Conservation (phyloP, 2,888 invertebrate species). For the Eupithecia exiguata region DNA sequence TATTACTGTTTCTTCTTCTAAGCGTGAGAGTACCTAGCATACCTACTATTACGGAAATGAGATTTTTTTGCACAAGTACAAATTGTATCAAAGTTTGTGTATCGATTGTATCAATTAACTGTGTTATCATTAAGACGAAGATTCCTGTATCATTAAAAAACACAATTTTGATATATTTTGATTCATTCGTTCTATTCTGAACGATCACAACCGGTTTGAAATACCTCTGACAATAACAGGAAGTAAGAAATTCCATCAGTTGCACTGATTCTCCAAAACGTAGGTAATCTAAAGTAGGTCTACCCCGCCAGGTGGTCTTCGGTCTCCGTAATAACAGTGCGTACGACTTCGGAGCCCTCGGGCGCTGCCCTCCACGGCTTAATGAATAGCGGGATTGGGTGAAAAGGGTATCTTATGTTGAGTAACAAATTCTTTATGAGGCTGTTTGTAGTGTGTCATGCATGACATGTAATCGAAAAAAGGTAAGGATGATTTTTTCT, state of each 20-base stretch:
- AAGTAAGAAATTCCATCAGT: not conserved
- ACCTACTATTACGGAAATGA: not conserved
- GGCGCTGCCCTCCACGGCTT: conserved; percentile 10
- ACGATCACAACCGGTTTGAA: not conserved
- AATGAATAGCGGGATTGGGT: not conserved
- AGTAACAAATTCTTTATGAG: not conserved
- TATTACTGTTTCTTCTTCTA: not conserved
- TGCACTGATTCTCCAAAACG: not conserved
- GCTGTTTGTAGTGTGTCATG: not conserved
- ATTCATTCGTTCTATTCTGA: not conserved
- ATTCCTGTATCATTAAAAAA: too few species aligned
- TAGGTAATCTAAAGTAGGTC: conserved; percentile 1
- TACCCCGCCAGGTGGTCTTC: conserved; percentile 6
- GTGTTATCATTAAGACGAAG: not conserved
- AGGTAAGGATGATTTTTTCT: not conserved
- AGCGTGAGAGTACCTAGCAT: not conserved
- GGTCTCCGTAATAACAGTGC: conserved; percentile 4
- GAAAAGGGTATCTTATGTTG: not conserved
- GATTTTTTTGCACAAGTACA: not conserved
- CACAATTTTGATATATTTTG: not conserved
- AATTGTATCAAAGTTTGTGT: not conserved
- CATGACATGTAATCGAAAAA: not conserved
- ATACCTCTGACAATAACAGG: not conserved
- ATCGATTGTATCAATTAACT: not conserved
- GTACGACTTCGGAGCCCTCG: conserved; percentile 3